These are phyloP conservation scores for Hypomesus transpacificus DNA, from an alignment of 2,113 vertebrate species.

Conservation along the genomic window DNA sequence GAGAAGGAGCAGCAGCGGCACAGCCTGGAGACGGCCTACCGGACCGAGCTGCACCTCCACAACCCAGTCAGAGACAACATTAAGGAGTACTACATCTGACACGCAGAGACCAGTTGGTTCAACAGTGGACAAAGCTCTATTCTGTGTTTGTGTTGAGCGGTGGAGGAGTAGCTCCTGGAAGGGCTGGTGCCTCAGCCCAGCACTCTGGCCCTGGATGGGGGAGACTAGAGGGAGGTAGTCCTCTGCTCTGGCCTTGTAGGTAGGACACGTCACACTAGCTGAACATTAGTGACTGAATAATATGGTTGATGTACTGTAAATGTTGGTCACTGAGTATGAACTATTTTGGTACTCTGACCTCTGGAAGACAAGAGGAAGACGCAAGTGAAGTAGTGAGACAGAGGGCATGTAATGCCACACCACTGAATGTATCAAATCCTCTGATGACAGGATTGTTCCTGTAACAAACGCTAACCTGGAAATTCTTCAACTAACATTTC, in stretches of 20 bases:
- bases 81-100: conserved; percentile 96
- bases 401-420: no score
- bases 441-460: no score
- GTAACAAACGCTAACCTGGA: no score
- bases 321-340: conserved; percentile 24
- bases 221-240: no score
- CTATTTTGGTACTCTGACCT: background rate
- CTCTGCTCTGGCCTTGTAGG: conserved; percentile 1
- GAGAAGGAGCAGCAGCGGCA: conserved; percentile 83
- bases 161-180: conserved; percentile 21
- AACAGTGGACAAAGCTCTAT: background rate
- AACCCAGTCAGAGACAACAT: conserved; percentile 87
- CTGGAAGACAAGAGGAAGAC: conserved; percentile 27
- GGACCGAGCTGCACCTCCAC: conserved; percentile 89
- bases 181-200: no score
- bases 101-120: conserved; percentile 6
- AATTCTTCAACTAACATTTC: no score
- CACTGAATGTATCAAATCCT: no score
- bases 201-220: no score
- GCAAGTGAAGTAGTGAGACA: no score
- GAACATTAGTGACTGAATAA: conserved; percentile 43
- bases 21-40: conserved; percentile 82
- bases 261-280: conserved; percentile 19
- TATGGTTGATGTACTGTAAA: conserved; percentile 48
- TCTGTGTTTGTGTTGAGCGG: conserved; percentile 35